Conservation (phyloP, 2,797 vertebrate genomes). For the Gymnothorax javanicus region DNA sequence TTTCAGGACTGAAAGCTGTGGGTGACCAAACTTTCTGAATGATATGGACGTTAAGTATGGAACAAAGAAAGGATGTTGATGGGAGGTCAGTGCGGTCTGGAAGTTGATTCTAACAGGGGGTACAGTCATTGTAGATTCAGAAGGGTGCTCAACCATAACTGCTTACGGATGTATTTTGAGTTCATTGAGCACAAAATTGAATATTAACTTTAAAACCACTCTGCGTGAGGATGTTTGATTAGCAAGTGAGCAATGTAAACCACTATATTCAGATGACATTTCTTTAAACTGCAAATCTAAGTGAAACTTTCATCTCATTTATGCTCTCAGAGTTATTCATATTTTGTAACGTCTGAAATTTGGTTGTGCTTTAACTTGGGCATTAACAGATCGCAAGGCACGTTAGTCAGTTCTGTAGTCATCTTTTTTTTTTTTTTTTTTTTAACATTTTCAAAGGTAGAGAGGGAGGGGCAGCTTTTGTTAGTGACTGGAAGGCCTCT, state of each 20-base stretch:
- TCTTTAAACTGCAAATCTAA: neutral
- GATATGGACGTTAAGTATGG: neutral
- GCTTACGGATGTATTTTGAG: neutral
- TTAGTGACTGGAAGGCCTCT: conserved; percentile 2
- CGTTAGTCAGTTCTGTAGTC: neutral
- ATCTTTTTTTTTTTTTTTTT: neutral
- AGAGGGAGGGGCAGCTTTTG: neutral
- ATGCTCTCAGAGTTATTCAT: neutral
- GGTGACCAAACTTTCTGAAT: neutral
- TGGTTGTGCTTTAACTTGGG: neutral
- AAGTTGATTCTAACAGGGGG: neutral
- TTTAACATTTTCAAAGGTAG: neutral
- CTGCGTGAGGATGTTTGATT: neutral
- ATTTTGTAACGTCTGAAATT: neutral
- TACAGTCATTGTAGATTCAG: neutral
- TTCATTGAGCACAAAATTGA: neutral
- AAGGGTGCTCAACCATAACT: neutral
- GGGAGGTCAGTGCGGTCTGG: neutral
- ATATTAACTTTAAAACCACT: neutral
- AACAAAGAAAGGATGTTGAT: neutral
- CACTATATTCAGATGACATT: neutral
- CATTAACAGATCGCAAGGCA: neutral
- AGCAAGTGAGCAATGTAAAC: neutral
- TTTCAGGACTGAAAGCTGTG: neutral
- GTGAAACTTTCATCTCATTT: neutral